phyloP scores from a whole-genome alignment of 2,888 invertebrate genomes.

The Steromphala cineraria region DNA sequence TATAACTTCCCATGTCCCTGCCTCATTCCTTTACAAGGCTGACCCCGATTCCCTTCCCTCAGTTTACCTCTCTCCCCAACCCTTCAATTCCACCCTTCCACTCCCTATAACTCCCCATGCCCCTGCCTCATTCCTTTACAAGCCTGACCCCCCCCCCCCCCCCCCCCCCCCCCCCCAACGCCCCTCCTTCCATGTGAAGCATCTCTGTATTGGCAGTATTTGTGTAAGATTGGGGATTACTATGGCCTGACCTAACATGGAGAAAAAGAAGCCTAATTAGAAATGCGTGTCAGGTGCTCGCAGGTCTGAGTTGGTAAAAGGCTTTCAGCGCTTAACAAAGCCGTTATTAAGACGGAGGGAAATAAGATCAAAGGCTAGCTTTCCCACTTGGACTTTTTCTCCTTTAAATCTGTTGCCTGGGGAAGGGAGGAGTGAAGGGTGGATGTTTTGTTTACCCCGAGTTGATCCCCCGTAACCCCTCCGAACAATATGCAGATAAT shows the following conservation, averaged over 20 bases:
- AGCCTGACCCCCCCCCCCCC: background rate
- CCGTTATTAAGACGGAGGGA: constrained; percentile 11
- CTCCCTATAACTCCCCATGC: background rate
- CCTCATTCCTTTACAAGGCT: too few relatives aligned
- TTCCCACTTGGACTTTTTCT: constrained; percentile 1
- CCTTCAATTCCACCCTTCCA: background rate
- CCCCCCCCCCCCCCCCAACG: background rate
- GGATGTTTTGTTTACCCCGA: background rate
- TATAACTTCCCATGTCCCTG: too few relatives aligned
- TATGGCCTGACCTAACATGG: constrained; percentile 10
- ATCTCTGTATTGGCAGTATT: background rate
- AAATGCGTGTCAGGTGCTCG: constrained; percentile 31
- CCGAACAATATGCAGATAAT: constrained; percentile 27
- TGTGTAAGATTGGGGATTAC: constrained; percentile 12
- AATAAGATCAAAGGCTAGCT: constrained; percentile 17
- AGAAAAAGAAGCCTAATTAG: constrained; percentile 24
- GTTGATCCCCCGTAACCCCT: background rate
- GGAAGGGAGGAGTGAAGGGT: background rate
- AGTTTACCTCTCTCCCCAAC: too few relatives aligned
- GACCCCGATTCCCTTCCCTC: too few relatives aligned
- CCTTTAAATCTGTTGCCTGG: constrained; percentile 1
- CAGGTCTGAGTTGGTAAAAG: constrained; percentile 17
- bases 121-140: background rate
- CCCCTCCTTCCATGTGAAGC: too few relatives aligned
- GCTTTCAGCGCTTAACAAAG: constrained; percentile 22